Evolutionary conservation across 2,888 invertebrate genomes (phyloP).

Genomic region (Eupithecia inturbata): DNA sequence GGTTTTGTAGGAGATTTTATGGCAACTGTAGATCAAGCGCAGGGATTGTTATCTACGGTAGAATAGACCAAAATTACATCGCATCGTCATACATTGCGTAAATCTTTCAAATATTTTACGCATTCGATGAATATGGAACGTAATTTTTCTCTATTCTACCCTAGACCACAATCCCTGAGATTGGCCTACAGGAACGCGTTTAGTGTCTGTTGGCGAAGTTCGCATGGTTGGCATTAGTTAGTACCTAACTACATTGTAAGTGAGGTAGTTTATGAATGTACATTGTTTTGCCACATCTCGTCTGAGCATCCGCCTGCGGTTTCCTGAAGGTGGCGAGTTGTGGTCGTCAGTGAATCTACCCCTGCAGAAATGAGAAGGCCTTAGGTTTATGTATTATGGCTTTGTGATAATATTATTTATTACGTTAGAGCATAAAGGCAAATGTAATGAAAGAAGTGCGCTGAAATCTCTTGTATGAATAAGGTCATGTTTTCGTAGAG

Average conservation of each 20-base stretch:
- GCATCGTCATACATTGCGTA: no score
- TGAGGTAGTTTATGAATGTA: background rate
- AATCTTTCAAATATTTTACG: no score
- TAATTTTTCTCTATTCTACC: no score
- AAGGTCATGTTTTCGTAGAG: background rate
- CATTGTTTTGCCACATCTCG: background rate
- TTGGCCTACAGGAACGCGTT: no score
- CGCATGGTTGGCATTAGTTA: background rate
- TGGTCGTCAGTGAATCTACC: slow-evolving; percentile 26
- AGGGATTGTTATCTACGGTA: no score
- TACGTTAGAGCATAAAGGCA: background rate
- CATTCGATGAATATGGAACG: no score
- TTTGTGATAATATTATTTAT: background rate
- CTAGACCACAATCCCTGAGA: no score
- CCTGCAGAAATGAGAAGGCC: background rate
- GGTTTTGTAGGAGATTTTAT: no score
- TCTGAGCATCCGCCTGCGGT: slow-evolving; percentile 37
- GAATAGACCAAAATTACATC: no score
- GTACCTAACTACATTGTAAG: background rate
- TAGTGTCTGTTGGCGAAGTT: no score
- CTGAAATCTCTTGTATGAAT: background rate
- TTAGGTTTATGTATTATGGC: background rate
- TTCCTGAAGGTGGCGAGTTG: slow-evolving; percentile 36
- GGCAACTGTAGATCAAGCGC: no score
- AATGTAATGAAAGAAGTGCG: background rate